Percentiles rank a stretch among this genome's conserved stretches.
These are phyloP conservation scores for Heterochromis multidens DNA, from an alignment of 2,113 vertebrate genomes.

Conservation along the genomic window DNA sequence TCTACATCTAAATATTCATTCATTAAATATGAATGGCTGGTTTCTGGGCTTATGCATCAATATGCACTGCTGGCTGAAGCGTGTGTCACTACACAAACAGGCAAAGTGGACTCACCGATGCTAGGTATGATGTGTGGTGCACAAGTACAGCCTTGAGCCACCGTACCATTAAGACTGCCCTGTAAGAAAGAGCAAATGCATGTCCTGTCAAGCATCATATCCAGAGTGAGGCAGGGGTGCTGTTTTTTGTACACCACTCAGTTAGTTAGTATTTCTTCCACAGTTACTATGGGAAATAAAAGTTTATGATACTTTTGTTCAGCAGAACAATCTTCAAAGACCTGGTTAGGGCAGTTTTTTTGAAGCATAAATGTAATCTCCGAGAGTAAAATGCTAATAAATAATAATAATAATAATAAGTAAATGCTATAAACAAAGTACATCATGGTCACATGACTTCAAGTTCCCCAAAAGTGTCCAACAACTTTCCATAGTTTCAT, in stretches of 20 bases:
- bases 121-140: constrained; percentile 92
- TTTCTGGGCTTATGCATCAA: background rate
- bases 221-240: background rate
- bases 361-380: background rate
- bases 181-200: constrained; percentile 44
- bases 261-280: background rate
- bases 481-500: background rate
- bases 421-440: background rate
- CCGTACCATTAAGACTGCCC: constrained; percentile 87
- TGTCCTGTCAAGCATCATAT: background rate
- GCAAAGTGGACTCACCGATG: constrained; percentile 83
- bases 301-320: background rate
- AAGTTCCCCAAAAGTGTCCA: background rate
- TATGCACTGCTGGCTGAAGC: no score
- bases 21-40: background rate
- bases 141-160: constrained; percentile 92
- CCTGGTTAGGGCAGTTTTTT: background rate
- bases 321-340: background rate
- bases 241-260: background rate
- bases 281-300: background rate
- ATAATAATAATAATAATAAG: no score
- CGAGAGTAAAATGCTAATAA: fast-evolving
- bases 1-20: background rate
- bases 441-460: background rate
- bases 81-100: background rate